phyloP scores from a whole-genome alignment of 2,888 invertebrate species.

The Acleris literana region DNA sequence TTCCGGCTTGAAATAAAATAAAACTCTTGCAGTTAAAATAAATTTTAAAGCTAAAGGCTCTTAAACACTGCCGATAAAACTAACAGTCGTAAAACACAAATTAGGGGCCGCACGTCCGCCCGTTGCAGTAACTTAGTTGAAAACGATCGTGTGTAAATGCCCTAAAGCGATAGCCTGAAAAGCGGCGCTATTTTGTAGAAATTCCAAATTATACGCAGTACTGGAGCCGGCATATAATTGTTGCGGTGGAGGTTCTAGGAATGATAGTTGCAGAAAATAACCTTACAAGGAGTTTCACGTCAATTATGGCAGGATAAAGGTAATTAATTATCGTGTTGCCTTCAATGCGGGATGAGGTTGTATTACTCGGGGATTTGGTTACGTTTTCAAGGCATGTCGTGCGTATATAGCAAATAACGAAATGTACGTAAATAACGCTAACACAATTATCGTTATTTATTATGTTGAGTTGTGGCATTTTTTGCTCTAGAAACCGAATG shows the following conservation, averaged over 20 bases:
- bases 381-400: too few species aligned
- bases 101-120: slow-evolving; percentile 40
- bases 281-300: not conserved
- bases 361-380: not conserved
- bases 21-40: slow-evolving; percentile 26
- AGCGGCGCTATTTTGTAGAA: slow-evolving; percentile 30
- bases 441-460: too few species aligned
- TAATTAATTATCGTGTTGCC: slow-evolving; percentile 11
- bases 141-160: slow-evolving; percentile 42
- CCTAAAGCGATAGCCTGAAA: slow-evolving; percentile 34
- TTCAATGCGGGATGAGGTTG: slow-evolving; percentile 1
- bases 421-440: too few species aligned
- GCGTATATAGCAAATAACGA: too few species aligned
- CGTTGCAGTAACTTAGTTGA: slow-evolving; percentile 43
- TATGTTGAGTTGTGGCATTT: too few species aligned
- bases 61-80: slow-evolving; percentile 41
- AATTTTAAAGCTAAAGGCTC: slow-evolving; percentile 37
- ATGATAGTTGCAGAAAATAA: slow-evolving; percentile 1
- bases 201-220: slow-evolving; percentile 26
- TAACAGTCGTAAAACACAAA: slow-evolving; percentile 43
- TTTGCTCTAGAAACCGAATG: too few species aligned
- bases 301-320: slow-evolving; percentile 1
- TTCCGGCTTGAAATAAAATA: slow-evolving; percentile 23
- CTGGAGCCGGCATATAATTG: not conserved
- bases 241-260: slow-evolving; percentile 7